Evolutionary conservation across 2,113 vertebrate species (phyloP), one percentile per base, ranked within the genome.

Genomic region (Peromyscus maniculatus): DNA sequence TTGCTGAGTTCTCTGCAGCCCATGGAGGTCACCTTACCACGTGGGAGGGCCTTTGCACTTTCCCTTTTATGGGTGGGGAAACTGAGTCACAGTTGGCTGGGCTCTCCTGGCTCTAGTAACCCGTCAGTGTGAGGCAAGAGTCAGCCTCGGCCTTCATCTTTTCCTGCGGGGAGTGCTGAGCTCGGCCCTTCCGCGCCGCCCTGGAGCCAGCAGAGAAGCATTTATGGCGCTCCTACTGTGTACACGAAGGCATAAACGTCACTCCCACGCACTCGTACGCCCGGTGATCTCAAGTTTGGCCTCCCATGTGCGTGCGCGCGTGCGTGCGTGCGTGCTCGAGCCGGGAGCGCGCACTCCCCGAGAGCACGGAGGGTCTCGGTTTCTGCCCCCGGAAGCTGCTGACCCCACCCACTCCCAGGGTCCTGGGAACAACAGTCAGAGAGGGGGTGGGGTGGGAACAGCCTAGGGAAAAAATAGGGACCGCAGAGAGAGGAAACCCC

Each of bases 1-100:
- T 66, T 86, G 83, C 89, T 22, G 2, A 87, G 84, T 59, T 80
- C 83, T 79, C 43, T 24, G 67, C 39, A 62, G 74, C 86, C 15
- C 64, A 17, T 19, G 82, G 59, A 64, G 82, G 19, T 86, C 82
- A 86, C 82, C 79, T 46, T 24, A 64, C 78, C 92, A 57, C 78
- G 78, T 93, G 89, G 96, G 93, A 89, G 84, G 74, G 74, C 83
- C 62, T 11, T 19, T 21, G 12, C 79, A 59, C 86, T 90, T 97
- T 89, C 57, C 88, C 80, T 94, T 66, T 79, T 9, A 9, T 31
- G 74, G 46, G 49, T 1, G 46, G 91, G 92, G 96, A 97, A 97
- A 97, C 97, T 84, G 95, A 97, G 97, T 96, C 95, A 94, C 82
- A n/a, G 9, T 71, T 22, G 5, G 52, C 55, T 3, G 31, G 2